Conservation (phyloP, 2,797 vertebrate genomes). For the Leontopithecus rosalia region DNA sequence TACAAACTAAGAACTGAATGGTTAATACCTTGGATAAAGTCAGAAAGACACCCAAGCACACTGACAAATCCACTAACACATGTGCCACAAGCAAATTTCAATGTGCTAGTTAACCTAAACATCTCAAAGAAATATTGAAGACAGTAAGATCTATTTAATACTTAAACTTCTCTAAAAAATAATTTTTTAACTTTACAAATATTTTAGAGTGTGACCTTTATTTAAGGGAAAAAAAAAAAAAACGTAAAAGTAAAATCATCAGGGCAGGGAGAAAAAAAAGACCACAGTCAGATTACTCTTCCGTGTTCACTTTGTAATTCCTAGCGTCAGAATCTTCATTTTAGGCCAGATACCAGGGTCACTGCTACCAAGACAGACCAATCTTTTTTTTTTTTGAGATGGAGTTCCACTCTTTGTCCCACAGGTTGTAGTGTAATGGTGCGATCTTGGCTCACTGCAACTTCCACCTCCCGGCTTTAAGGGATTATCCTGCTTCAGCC, state of each 20-base stretch:
- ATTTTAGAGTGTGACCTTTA: not conserved
- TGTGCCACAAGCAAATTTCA: constrained; percentile 30
- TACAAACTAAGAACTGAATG: constrained; percentile 55
- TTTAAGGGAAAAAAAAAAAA: not conserved
- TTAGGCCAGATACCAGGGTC: not conserved
- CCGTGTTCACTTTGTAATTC: not conserved
- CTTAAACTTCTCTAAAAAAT: constrained; percentile 21
- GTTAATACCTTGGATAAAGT: constrained; percentile 53
- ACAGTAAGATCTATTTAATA: constrained; percentile 1
- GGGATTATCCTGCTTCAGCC: not conserved
- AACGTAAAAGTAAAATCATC: not conserved
- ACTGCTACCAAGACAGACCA: not conserved
- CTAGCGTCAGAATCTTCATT: not conserved
- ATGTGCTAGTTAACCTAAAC: constrained; percentile 11
- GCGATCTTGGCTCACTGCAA: not conserved
- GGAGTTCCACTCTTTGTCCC: not conserved
- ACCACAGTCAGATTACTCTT: not conserved
- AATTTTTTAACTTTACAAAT: constrained; percentile 3
- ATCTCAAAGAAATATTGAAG: constrained; percentile 23
- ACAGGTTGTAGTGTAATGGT: not conserved
- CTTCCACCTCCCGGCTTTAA: not conserved
- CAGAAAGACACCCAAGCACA: constrained; percentile 7
- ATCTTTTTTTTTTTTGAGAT: not conserved
- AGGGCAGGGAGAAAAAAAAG: not conserved
- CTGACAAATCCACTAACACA: not conserved